Evolutionary conservation across 2,113 vertebrate genomes (phyloP).

Genomic region (Larimichthys polyactis): DNA sequence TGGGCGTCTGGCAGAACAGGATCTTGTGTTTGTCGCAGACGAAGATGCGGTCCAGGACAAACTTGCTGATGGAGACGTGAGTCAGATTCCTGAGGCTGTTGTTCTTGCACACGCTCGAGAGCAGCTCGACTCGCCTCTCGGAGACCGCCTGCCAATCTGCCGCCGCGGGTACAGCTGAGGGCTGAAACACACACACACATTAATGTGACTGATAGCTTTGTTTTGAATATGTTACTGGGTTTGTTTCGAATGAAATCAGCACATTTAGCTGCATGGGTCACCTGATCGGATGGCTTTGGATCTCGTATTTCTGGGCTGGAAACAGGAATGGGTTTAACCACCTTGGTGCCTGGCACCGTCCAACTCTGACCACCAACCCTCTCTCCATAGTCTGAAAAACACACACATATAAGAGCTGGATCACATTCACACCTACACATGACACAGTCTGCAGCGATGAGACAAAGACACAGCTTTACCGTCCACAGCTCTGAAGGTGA

Average conservation of each 20-base stretch:
- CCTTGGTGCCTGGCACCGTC: constrained; percentile 83
- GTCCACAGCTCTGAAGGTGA: constrained; percentile 90
- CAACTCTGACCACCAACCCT: constrained; percentile 82
- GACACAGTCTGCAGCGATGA: neutral
- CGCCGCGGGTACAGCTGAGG: constrained; percentile 73
- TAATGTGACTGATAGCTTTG: neutral
- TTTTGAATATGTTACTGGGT: neutral
- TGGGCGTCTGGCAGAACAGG: constrained; percentile 98
- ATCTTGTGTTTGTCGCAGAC: constrained; percentile 98
- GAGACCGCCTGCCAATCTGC: constrained; percentile 83
- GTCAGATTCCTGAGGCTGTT: constrained; percentile 89
- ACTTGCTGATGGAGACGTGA: constrained; percentile 91
- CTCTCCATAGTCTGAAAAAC: constrained; percentile 86
- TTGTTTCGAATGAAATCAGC: no score
- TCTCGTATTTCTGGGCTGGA: constrained; percentile 74
- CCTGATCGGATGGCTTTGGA: constrained; percentile 83
- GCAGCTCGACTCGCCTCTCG: constrained; percentile 86
- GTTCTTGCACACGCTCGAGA: constrained; percentile 89
- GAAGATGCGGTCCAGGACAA: constrained; percentile 97
- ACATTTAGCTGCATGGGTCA: constrained; percentile 51
- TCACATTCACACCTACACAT: rapidly evolving
- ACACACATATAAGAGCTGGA: neutral
- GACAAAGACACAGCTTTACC: constrained; percentile 82
- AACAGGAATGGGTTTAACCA: constrained; percentile 66
- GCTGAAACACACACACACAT: constrained; percentile 74